phyloP scores from a whole-genome alignment of 2,888 invertebrate genomes.

The Drosophila neonasuta region DNA sequence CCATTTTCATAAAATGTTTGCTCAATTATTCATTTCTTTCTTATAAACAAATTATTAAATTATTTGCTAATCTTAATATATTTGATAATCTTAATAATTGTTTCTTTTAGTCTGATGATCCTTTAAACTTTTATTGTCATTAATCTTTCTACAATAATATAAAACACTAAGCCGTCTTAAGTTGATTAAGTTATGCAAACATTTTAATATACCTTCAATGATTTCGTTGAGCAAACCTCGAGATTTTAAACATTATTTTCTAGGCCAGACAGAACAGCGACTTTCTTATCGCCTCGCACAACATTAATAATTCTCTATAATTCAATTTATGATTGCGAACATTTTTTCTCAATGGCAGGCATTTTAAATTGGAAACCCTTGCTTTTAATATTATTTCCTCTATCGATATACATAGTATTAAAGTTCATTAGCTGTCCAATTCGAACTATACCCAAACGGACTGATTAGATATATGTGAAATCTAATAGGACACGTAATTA shows the following conservation, averaged over 20 bases:
- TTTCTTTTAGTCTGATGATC: no score
- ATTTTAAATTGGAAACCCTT: not conserved
- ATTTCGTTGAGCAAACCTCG: not conserved
- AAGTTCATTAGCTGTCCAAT: conserved; percentile 29
- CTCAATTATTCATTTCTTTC: no score
- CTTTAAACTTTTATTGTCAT: not conserved
- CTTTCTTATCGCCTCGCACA: conserved; percentile 17
- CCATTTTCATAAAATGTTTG: not conserved
- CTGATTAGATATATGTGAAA: conserved; percentile 45
- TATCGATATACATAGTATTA: conserved; percentile 17
- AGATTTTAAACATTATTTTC: not conserved
- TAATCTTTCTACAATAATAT: not conserved
- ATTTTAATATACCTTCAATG: not conserved
- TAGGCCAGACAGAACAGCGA: conserved; percentile 14
- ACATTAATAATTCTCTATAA: conserved; percentile 17
- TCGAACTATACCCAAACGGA: conserved; percentile 20
- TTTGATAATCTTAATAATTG: no score
- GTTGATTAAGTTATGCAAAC: not conserved
- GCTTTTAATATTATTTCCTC: conserved; percentile 7
- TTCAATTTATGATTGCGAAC: conserved; percentile 1
- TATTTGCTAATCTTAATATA: no score
- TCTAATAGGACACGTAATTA: conserved; percentile 24
- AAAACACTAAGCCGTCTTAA: not conserved
- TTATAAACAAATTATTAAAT: no score
- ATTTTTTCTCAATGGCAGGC: conserved; percentile 3